Percentiles rank a stretch among this genome's conserved stretches.
Evolutionary conservation across 2,888 invertebrate species (phyloP).

Genomic region (Oscheius onirici): DNA sequence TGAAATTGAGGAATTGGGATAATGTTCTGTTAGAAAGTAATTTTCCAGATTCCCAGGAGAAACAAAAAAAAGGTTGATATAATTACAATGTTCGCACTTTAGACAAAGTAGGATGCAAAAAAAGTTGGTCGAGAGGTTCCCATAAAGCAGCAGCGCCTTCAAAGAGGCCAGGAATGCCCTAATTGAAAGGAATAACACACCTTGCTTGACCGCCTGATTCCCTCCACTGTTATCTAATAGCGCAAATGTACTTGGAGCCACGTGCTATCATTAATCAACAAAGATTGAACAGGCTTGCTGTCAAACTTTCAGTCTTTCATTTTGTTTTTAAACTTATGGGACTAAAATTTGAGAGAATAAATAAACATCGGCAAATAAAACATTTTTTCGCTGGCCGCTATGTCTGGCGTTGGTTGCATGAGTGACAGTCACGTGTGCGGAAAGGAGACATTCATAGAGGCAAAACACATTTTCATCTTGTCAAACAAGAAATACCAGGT

Average conservation of each 20-base stretch:
- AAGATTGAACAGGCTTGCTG: constrained; percentile 12
- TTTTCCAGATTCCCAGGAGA: neutral
- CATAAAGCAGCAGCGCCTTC: neutral
- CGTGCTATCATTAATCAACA: constrained; percentile 24
- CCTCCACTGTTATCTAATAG: neutral
- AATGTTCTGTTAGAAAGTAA: neutral
- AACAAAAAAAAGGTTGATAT: neutral
- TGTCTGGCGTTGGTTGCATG: neutral
- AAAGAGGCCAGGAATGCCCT: neutral
- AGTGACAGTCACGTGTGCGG: constrained; percentile 16
- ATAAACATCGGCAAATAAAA: too few relatives aligned
- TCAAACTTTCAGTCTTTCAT: neutral
- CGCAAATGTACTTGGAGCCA: constrained; percentile 3
- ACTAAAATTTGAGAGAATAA: too few relatives aligned
- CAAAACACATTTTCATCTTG: too few relatives aligned
- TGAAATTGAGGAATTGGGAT: too few relatives aligned
- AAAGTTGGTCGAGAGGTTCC: neutral
- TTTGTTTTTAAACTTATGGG: too few relatives aligned
- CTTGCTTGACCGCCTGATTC: neutral
- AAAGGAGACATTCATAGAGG: neutral
- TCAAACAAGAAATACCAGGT: too few relatives aligned
- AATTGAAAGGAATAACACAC: neutral
- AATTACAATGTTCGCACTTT: neutral
- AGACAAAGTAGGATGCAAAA: neutral
- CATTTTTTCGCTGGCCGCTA: too few relatives aligned